phyloP scores from a whole-genome alignment of 2,888 invertebrate species.

The Sarcophaga carnaria region DNA sequence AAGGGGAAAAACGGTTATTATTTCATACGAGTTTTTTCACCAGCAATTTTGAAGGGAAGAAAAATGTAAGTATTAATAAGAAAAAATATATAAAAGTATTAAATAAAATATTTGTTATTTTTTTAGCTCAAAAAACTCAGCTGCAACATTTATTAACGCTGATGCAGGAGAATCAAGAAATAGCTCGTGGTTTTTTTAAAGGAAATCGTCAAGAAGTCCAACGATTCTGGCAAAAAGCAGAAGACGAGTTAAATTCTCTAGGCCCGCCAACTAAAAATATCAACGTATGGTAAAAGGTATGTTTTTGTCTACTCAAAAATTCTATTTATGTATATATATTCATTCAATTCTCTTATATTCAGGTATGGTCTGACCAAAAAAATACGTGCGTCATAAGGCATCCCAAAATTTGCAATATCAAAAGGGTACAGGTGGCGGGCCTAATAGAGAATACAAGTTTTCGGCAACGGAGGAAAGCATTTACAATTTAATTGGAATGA shows the following conservation, averaged over 20 bases:
- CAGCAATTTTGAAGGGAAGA: slow-evolving; percentile 17
- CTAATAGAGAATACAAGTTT: background rate
- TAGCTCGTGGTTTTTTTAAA: slow-evolving; percentile 13
- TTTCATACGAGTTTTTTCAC: background rate
- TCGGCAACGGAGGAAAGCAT: background rate
- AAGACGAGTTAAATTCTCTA: slow-evolving; percentile 27
- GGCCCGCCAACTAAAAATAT: slow-evolving; percentile 27
- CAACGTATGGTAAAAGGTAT: slow-evolving; percentile 41
- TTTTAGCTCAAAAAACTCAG: slow-evolving; percentile 23
- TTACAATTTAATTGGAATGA: slow-evolving; percentile 1
- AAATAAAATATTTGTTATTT: background rate
- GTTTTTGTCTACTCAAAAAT: background rate
- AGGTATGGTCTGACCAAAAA: slow-evolving; percentile 3
- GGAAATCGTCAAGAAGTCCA: slow-evolving; percentile 24
- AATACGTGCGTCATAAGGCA: background rate
- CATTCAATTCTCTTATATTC: background rate
- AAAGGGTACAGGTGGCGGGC: background rate
- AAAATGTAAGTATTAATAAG: background rate
- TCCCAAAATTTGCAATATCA: background rate
- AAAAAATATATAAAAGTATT: background rate
- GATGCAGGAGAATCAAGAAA: background rate
- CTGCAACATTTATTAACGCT: slow-evolving; percentile 3
- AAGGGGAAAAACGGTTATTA: no score
- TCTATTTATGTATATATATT: background rate
- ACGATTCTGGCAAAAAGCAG: slow-evolving; percentile 41